phyloP scores from a whole-genome alignment of 1,140 invertebrate species.

The Drosophila lacertosa region DNA sequence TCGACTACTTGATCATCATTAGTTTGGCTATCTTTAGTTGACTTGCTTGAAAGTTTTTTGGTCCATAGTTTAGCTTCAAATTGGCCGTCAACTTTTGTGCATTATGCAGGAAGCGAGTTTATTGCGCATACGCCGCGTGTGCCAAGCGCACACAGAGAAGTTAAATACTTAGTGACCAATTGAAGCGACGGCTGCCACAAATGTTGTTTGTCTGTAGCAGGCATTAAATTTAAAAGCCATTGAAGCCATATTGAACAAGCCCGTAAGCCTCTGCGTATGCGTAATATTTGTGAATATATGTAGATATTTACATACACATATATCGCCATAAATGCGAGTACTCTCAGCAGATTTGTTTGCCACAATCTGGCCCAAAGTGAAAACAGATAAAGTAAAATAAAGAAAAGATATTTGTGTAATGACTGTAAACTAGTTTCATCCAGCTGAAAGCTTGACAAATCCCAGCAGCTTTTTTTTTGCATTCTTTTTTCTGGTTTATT shows the following conservation, averaged over 20 bases:
- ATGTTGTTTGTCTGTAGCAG: constrained; percentile 22
- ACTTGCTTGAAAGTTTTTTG: constrained; percentile 31
- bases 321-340: constrained; percentile 1
- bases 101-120: constrained; percentile 25
- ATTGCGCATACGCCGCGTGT: constrained; percentile 33
- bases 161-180: constrained; percentile 22
- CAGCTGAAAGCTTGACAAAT: constrained; percentile 14
- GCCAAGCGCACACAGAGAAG: neutral
- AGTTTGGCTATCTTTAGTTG: constrained; percentile 11
- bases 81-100: constrained; percentile 43
- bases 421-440: constrained; percentile 22
- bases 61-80: constrained; percentile 24
- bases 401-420: neutral
- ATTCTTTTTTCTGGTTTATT: too few species aligned
- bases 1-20: constrained; percentile 11
- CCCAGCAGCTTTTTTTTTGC: neutral
- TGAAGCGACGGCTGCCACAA: constrained; percentile 6
- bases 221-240: constrained; percentile 30
- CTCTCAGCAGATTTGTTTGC: constrained; percentile 19
- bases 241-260: constrained; percentile 37
- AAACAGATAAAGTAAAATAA: constrained; percentile 10
- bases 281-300: constrained; percentile 53
- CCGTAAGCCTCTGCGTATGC: constrained; percentile 41
- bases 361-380: neutral
- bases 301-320: too few species aligned